Base-by-base conservation (phyloP, 2,113 vertebrate species). In the Dipodomys ordii region DNA sequence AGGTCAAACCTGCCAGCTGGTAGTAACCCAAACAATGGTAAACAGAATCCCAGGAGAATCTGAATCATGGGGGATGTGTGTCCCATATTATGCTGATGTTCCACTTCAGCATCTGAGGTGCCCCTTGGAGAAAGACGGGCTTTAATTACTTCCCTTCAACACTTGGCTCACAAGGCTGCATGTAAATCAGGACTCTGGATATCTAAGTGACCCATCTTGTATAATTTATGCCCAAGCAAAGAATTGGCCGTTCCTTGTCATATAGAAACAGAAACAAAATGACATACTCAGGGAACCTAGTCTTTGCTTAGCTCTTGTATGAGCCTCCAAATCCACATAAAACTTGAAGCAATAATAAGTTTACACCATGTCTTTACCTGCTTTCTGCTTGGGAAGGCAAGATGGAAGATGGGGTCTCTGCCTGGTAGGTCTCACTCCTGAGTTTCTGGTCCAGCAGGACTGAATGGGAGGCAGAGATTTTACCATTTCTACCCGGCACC, bases 191-290 rank as follows among this genome's bases (percentile, higher is more conserved):
- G 69, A 32, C 39, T 62, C n/a, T 72, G 64, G 53, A 39, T 9
- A 4, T 15, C 65, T 69, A 9, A 28, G 27, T 88, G 76, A 35
- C 44, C 30, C 30, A 49, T 28, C 25, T 68, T 67, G 67, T n/a
- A 12, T 39, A 69, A n/a, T 62, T 74, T 30, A 67, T 46, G 23
- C 67, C 8, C 73, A 87, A 49, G 25, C 27, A 81, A 92, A 90
- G 16, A 67, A 69, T 72, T 74, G 57, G 49, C 49, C 83, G 25
- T 46, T 74, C 35, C 65, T 80, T 85, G 25, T 67, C 44, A 32
- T 84, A 30, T 4, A 77, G 57, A 90, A 95, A 74, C 80, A 83
- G 5, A 68, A 28, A 83, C 39, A 49, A 90, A 64, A 68, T 81
- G 64, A 94, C 57, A 30, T 86, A 20, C 19, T 64, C 27, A 49